Base-by-base conservation (phyloP, 2,797 vertebrate genomes). In the Clamator glandarius region DNA sequence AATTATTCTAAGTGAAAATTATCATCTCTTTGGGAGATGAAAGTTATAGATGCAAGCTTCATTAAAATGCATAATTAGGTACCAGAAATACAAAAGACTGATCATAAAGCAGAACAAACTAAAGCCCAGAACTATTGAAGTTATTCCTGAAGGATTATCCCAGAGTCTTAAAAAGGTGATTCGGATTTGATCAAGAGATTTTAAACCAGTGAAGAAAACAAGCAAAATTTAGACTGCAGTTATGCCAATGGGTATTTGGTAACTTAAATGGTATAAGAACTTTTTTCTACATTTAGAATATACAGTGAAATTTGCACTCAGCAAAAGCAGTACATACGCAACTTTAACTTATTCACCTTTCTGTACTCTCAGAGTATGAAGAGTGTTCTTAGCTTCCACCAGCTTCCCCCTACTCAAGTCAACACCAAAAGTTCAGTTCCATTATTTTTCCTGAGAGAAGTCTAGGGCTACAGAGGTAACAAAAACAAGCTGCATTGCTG, bases 1-100 rank as follows among this genome's bases (percentile, higher is more conserved):
- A 96, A 95, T 96, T 96, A 96, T 96, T 95, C 94, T 96, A 94
- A 96, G 93, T 90, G 85, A 95, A 96, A 95, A 95, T 96, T 95
- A 96, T 96, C 80, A 76, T 93, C 87, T 95, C 95, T 90, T 81
- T 89, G 94, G 94, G 95, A 95, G 75, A 95, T 90, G 85, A 87
- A 96, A 94, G 72, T 94, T 95, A 93, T 23, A 91, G 87, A 95
- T 54, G 78, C 70, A 95, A 92, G 84, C 67, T 92, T 92, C 88
- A 94, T 95, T 93, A 94, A 96, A 94, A 96, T 94, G 91, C 85
- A 61, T 86, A 94, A 94, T 96, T 90, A 96, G 75, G 51, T 72
- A 85, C 75, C 95, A 90, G 62, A 93, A 96, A 91, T 90, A 96
- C 95, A 95, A 96, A 96, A 84, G 92, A 90, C 41, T 95, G 84